Evolutionary conservation across 2,113 vertebrate genomes (phyloP), one percentile per base, ranked within the genome.

Genomic region (Petromus typicus): DNA sequence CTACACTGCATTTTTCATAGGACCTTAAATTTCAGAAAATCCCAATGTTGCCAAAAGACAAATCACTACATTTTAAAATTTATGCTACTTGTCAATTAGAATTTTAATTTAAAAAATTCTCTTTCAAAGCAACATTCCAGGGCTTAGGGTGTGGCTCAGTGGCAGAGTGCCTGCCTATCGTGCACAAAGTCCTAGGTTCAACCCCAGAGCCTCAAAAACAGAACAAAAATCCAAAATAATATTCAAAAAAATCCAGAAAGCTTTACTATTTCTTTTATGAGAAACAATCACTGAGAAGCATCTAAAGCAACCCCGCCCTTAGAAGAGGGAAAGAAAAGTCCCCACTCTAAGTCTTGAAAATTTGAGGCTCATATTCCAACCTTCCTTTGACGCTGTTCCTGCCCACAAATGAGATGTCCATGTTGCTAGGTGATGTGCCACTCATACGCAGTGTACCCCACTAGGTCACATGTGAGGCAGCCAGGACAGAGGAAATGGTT

Each of bases 1-100:
- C 43, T 25, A 90, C 78, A 64, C 27, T 64, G 9, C 22, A 18
- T 81, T 91, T 73, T 78, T 45, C 48, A 51, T 37, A 64, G 63
- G 57, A 67, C 2, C 43, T 67, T 84, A 56, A 86, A 89, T 61
- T 95, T 61, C 45, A 82, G 73, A 90, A 94, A 91, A 67, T 69
- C 34, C 30, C 48, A 32, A 4, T 45, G 23, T 64, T 66, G 8
- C 45, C n/a, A 57, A 78, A 75, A 71, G 23, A 86, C 37, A 86
- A 76, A 61, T 86, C 61, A 79, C 89, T 22, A 89, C 23, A 61
- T 86, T 94, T 91, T 71, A 76, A 48, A 7, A 80, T 90, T 83
- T 79, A 69, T 96, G 9, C 30, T 57, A 18, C 43, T 61, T 69
- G 37, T 85, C 78, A 92, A 64, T 67, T 71, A 56, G 32, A 80